Conservation (phyloP, 2,797 vertebrate genomes). For the Lithobates pipiens region DNA sequence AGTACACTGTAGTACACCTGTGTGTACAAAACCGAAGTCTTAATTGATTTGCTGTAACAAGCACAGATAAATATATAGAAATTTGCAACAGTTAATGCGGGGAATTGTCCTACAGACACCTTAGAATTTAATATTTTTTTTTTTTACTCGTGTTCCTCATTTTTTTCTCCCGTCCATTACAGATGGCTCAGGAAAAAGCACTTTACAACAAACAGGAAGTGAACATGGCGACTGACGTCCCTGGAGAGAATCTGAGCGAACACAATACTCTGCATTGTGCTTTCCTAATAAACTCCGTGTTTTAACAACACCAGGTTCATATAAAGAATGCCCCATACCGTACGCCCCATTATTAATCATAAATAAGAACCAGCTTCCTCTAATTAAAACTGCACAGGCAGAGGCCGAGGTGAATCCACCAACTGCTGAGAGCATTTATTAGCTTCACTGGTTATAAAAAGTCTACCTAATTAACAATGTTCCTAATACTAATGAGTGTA, state of each 20-base stretch:
- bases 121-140: too few relatives aligned
- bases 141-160: not conserved
- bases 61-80: not conserved
- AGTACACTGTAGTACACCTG: too few relatives aligned
- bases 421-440: conserved; percentile 63
- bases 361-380: conserved; percentile 63
- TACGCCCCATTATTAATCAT: conserved; percentile 64
- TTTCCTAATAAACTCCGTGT: conserved; percentile 66
- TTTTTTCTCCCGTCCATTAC: not conserved
- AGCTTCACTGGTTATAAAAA: conserved; percentile 69
- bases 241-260: conserved; percentile 46
- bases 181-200: not conserved
- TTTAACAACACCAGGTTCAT: conserved; percentile 71
- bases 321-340: conserved; percentile 68
- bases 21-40: too few relatives aligned
- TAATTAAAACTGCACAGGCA: conserved; percentile 63
- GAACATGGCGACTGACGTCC: not conserved
- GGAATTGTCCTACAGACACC: not conserved
- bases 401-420: conserved; percentile 17
- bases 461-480: conserved; percentile 67
- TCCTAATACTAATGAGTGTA: conserved; percentile 60
- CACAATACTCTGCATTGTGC: conserved; percentile 68
- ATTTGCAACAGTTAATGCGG: not conserved
- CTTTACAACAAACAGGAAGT: not conserved
- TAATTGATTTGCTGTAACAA: not conserved